Conservation (phyloP, 2,888 invertebrate species). For the Trachelus stipa region DNA sequence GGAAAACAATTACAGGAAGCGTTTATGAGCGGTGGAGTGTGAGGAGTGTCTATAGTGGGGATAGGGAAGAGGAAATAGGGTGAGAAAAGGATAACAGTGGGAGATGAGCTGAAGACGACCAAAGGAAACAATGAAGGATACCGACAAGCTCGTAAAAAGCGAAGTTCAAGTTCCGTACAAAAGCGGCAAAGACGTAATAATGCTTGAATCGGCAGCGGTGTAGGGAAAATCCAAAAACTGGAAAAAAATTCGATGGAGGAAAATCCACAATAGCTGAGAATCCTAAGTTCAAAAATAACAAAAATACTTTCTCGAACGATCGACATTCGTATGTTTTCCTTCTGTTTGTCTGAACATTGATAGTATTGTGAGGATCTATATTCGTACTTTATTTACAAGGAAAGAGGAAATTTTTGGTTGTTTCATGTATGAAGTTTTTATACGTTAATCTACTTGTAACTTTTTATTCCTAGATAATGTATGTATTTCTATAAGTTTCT, state of each 20-base stretch:
- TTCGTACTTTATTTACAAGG: background rate
- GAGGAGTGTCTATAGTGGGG: background rate
- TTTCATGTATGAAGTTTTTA: background rate
- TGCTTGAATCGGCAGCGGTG: constrained; percentile 26
- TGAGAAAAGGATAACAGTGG: constrained; percentile 18
- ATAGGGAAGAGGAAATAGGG: constrained; percentile 26
- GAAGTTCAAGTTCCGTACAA: constrained; percentile 14
- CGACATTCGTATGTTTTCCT: background rate
- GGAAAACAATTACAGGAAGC: constrained; percentile 36
- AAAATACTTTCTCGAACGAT: background rate
- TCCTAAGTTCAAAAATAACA: background rate
- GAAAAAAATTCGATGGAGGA: background rate
- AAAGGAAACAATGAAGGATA: background rate
- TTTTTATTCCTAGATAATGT: background rate
- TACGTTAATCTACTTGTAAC: background rate
- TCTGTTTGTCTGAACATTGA: background rate
- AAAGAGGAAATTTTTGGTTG: background rate
- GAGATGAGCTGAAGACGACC: background rate
- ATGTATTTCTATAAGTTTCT: background rate
- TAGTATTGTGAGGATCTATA: background rate
- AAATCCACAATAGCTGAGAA: background rate
- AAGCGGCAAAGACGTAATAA: constrained; percentile 22
- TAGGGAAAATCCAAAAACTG: constrained; percentile 25
- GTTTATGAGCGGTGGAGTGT: background rate
- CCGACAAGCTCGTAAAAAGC: background rate